Evolutionary conservation across 2,797 vertebrate species (phyloP).

Genomic region (Morelia viridis): DNA sequence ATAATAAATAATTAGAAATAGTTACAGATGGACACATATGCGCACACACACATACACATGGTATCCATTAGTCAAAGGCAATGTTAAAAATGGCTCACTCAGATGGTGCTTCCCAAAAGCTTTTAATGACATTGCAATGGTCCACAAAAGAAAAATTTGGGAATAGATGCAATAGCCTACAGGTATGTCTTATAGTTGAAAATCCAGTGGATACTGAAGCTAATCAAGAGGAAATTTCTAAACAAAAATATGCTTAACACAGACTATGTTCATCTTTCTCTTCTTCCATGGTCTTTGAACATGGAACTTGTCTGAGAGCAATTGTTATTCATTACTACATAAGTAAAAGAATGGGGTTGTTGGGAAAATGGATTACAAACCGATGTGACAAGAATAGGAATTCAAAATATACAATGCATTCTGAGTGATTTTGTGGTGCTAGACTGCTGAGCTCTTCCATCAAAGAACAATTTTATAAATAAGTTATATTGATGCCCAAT

Average conservation of each 20-base stretch:
- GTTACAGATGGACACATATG: neutral
- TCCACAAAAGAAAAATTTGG: neutral
- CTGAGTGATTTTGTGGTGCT: constrained; percentile 1
- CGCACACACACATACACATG: neutral
- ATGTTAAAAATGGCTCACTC: neutral
- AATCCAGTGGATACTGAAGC: neutral
- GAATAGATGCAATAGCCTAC: neutral
- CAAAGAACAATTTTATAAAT: constrained; percentile 26
- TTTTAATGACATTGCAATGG: neutral
- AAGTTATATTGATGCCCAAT: constrained; percentile 42
- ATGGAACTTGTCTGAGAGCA: neutral
- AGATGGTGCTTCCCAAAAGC: neutral
- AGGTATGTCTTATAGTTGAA: neutral
- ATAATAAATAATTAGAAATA: neutral
- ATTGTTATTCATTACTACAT: constrained; percentile 15
- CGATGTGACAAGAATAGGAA: neutral
- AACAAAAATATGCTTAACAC: neutral
- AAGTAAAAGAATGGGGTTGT: neutral
- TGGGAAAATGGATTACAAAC: constrained; percentile 19
- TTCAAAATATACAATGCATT: constrained; percentile 40
- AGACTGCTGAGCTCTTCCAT: constrained; percentile 4
- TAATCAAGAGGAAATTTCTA: neutral
- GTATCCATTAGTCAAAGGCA: neutral
- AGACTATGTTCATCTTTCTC: neutral
- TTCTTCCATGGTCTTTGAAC: neutral